Conservation (phyloP, 2,797 vertebrate species). For the Pangasius macronema region DNA sequence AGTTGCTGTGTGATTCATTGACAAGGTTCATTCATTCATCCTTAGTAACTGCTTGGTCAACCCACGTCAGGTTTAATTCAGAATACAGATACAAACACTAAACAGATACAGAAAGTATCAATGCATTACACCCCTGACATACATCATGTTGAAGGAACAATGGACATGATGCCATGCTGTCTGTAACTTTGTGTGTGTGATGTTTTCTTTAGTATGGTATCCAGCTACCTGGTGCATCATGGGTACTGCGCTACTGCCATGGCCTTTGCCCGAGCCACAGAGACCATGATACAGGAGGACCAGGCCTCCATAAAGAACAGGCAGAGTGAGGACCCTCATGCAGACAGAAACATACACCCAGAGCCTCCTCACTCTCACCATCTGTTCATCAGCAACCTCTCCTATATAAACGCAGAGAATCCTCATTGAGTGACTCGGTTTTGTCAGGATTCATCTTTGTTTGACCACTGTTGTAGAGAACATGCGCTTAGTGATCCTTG, state of each 20-base stretch:
- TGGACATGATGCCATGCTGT: not conserved
- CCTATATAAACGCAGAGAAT: not conserved
- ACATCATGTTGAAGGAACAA: not conserved
- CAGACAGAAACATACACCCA: not conserved
- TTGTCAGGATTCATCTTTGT: not conserved
- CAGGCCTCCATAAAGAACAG: conserved; percentile 97
- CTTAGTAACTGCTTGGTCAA: not conserved
- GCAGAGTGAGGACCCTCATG: conserved; percentile 80
- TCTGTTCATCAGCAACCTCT: not conserved
- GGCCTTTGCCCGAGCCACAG: conserved; percentile 93
- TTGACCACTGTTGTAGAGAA: not conserved
- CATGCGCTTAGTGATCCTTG: not conserved
- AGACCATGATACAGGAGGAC: conserved; percentile 95
- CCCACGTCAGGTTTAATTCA: not conserved
- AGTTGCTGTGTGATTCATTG: not conserved
- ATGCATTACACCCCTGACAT: not conserved
- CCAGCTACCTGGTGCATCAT: conserved; percentile 96
- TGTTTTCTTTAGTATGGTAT: conserved; percentile 85
- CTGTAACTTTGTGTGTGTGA: not conserved
- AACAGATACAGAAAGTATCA: not conserved
- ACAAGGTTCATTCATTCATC: not conserved
- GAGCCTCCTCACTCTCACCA: not conserved
- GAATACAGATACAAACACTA: not conserved
- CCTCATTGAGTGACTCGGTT: not conserved
- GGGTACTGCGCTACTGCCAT: conserved; percentile 96